Percentiles rank a stretch among this genome's conserved stretches.
Conservation (phyloP, 1,140 invertebrate genomes). For the Drosophila bocqueti region DNA sequence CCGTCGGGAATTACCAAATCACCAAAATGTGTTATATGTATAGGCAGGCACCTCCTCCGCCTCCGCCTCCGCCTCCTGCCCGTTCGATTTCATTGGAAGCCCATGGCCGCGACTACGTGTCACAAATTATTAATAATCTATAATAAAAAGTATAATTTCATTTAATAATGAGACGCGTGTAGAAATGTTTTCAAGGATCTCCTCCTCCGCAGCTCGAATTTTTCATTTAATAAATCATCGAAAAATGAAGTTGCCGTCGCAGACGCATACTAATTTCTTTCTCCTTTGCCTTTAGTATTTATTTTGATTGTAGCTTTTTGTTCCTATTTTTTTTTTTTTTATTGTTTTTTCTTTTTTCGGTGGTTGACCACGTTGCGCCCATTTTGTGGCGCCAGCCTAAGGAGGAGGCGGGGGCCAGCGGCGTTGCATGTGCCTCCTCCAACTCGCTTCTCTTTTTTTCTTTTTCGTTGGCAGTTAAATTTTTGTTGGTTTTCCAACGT, state of each 20-base stretch:
- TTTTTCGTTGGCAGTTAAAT: slow-evolving; percentile 67
- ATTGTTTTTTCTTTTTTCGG: slow-evolving; percentile 44
- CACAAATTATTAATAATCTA: slow-evolving; percentile 83
- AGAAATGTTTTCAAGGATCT: slow-evolving; percentile 43
- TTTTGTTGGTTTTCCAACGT: slow-evolving; percentile 79
- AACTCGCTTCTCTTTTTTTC: not conserved
- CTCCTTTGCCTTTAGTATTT: slow-evolving; percentile 17
- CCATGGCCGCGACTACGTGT: slow-evolving; percentile 57
- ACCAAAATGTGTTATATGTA: slow-evolving; percentile 6
- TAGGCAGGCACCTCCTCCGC: not conserved
- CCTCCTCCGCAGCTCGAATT: slow-evolving; percentile 24
- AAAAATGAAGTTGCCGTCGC: slow-evolving; percentile 79
- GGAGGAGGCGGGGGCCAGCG: slow-evolving; percentile 8
- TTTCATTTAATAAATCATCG: slow-evolving; percentile 81
- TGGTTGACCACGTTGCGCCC: slow-evolving; percentile 77
- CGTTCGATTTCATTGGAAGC: slow-evolving; percentile 67
- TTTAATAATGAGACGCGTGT: slow-evolving; percentile 80
- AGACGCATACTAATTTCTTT: slow-evolving; percentile 77
- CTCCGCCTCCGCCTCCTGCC: not conserved
- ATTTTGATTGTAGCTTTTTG: slow-evolving; percentile 14
- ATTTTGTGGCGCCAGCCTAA: slow-evolving; percentile 60
- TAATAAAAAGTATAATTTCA: slow-evolving; percentile 82
- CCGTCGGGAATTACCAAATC: slow-evolving; percentile 28
- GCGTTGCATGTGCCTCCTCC: slow-evolving; percentile 64
- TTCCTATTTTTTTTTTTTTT: slow-evolving; percentile 3